phyloP scores from a whole-genome alignment of 2,797 vertebrate species.

The Myotis vivesi region DNA sequence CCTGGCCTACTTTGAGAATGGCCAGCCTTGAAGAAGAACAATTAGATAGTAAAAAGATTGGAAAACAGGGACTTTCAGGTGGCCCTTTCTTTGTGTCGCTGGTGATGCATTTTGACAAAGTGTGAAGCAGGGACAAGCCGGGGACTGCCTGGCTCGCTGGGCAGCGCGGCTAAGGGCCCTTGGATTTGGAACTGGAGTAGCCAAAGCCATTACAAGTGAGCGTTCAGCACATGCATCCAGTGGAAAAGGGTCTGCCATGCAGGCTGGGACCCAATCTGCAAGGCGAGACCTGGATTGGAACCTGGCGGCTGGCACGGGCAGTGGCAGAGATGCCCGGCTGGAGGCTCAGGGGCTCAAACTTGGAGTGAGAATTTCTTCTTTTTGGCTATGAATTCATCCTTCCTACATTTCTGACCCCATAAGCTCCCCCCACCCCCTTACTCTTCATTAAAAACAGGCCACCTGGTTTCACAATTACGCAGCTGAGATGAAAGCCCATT shows the following conservation, averaged over 20 bases:
- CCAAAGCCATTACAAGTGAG: conserved; percentile 82
- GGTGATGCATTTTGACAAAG: conserved; percentile 76
- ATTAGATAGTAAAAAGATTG: conserved; percentile 79
- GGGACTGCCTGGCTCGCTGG: conserved; percentile 32
- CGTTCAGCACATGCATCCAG: conserved; percentile 69
- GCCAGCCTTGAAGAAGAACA: conserved; percentile 77
- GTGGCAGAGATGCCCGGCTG: conserved; percentile 73
- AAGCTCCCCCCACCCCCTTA: not conserved
- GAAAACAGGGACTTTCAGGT: conserved; percentile 73
- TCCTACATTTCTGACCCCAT: conserved; percentile 33
- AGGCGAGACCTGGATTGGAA: conserved; percentile 37
- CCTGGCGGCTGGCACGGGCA: conserved; percentile 39
- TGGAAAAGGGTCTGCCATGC: conserved; percentile 79
- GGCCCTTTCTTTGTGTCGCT: conserved; percentile 71
- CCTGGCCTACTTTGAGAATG: conserved; percentile 71
- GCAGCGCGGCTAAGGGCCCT: conserved; percentile 10
- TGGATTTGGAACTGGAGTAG: conserved; percentile 77
- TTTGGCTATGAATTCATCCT: not conserved
- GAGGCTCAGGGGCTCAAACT: conserved; percentile 43
- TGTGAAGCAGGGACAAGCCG: conserved; percentile 77
- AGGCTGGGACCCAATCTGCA: conserved; percentile 76
- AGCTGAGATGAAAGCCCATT: not conserved
- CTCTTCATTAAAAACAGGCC: conserved; percentile 19
- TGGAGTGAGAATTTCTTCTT: conserved; percentile 30
- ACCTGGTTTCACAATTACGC: conserved; percentile 17